Percentiles rank a stretch among this genome's conserved stretches.
These are phyloP conservation scores for human (Homo sapiens) DNA, from an alignment of 2,113 vertebrate species.

Conservation along the genomic window DNA sequence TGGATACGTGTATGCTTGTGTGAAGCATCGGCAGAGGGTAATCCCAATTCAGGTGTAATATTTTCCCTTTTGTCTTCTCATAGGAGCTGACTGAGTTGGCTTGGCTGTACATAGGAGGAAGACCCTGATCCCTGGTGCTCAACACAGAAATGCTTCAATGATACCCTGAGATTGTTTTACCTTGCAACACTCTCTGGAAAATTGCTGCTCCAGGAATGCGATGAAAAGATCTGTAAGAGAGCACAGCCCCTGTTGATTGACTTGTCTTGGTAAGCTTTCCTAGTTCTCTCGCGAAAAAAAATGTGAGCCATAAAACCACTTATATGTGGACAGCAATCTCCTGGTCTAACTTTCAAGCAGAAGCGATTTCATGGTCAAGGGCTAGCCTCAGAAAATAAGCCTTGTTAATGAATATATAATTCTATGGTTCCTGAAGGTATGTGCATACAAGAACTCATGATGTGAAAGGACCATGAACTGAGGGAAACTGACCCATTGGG, in stretches of 20 bases:
- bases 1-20: neutral
- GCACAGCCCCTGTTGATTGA: neutral
- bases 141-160: neutral
- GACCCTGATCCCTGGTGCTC: neutral
- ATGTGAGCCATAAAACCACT: slow-evolving; percentile 45
- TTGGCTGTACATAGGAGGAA: neutral
- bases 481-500: neutral
- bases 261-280: neutral
- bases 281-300: neutral
- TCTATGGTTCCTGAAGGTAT: slow-evolving; percentile 45
- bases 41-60: neutral
- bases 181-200: neutral
- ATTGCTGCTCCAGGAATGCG: neutral
- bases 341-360: neutral
- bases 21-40: neutral
- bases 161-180: neutral
- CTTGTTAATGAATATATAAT: slow-evolving; percentile 35
- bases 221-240: neutral
- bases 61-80: neutral
- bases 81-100: neutral
- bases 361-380: slow-evolving; percentile 37
- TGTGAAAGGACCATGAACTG: neutral
- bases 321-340: neutral
- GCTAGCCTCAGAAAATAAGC: slow-evolving; percentile 41
- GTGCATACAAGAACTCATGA: neutral